Evolutionary conservation across 2,113 vertebrate genomes (phyloP), one percentile per base, ranked within the genome.

Genomic region (Pteruthius melanotis): DNA sequence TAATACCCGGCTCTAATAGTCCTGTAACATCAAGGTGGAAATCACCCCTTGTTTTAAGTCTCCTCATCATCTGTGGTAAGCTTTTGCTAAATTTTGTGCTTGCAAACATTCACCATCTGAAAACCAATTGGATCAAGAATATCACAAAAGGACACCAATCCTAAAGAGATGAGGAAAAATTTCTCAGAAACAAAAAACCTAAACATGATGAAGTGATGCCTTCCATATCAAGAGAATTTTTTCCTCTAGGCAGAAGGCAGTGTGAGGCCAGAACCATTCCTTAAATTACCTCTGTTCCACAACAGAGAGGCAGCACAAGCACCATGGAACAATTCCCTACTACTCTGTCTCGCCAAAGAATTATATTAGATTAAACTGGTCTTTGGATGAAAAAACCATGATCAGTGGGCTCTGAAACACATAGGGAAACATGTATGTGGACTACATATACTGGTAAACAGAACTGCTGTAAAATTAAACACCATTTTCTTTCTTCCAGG

Each of bases 341-440:
- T 80, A 71, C 66, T 71, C 70, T 86, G 88, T 94, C 94, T 95
- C 45, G 39, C 31, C 76, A 53, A 80, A 91, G 96, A 90, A 87
- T 96, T 95, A 85, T 26, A 53, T 74, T 80, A 94, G 88, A 88
- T 90, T 94, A 88, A 95, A 90, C 27, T 83, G 35, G 11, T 47
- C 39, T 92, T 88, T 81, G 35, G 47, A 74, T 47, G 26, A 52
- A 87, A 90, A 72, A 69, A 30, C 6, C 8, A 11, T 11, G 4
- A 86, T 74, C 47, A 22, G 45, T 47, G 54, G 50, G 39, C 47
- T 93, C 27, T 81, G 30, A 80, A 92, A 74, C 27, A 59, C 16
- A 54, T 1, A 6, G 54, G 16, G n/a, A 86, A 87, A 90, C 26
- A 18, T 65, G 16, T 21, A 53, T 14, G 24, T 13, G 18, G 39